phyloP scores from a whole-genome alignment of 2,888 invertebrate genomes.

The Caenorhabditis virilis region DNA sequence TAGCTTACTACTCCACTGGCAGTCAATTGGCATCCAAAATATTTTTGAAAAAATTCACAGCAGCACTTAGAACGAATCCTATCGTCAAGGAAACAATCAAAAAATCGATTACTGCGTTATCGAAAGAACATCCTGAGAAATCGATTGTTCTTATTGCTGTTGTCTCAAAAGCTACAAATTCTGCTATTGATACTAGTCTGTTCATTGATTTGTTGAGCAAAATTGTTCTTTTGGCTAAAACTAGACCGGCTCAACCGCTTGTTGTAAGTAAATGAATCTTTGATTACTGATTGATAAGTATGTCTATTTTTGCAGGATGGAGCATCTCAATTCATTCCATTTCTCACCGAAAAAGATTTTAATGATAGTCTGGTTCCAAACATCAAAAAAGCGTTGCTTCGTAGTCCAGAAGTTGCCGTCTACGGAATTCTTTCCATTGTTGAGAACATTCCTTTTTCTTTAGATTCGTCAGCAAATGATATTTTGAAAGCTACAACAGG shows the following conservation, averaged over 20 bases:
- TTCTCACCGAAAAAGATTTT: slow-evolving; percentile 71
- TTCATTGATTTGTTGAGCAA: slow-evolving; percentile 36
- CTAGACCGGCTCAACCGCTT: slow-evolving; percentile 22
- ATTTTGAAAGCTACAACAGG: slow-evolving; percentile 32
- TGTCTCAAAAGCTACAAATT: neutral
- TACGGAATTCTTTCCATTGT: slow-evolving; percentile 42
- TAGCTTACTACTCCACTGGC: slow-evolving; percentile 31
- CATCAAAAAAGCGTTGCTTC: slow-evolving; percentile 85
- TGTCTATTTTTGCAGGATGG: slow-evolving; percentile 2
- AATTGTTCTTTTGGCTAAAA: slow-evolving; percentile 27
- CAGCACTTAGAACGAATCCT: slow-evolving; percentile 4
- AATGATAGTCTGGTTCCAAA: slow-evolving; percentile 80
- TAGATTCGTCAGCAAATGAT: slow-evolving; percentile 36
- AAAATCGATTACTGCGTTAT: neutral
- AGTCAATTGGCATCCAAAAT: slow-evolving; percentile 20
- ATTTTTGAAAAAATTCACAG: slow-evolving; percentile 15
- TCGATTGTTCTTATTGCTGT: slow-evolving; percentile 23
- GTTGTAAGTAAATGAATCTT: slow-evolving; percentile 16
- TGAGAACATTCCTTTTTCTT: slow-evolving; percentile 18
- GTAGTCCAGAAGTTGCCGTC: slow-evolving; percentile 89
- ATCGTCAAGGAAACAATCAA: slow-evolving; percentile 3
- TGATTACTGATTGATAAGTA: neutral
- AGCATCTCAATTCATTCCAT: slow-evolving; percentile 4
- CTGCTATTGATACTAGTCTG: neutral
- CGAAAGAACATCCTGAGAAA: slow-evolving; percentile 21